Evolutionary conservation across 2,888 invertebrate genomes (phyloP).

Genomic region (Lochmaea capreae): DNA sequence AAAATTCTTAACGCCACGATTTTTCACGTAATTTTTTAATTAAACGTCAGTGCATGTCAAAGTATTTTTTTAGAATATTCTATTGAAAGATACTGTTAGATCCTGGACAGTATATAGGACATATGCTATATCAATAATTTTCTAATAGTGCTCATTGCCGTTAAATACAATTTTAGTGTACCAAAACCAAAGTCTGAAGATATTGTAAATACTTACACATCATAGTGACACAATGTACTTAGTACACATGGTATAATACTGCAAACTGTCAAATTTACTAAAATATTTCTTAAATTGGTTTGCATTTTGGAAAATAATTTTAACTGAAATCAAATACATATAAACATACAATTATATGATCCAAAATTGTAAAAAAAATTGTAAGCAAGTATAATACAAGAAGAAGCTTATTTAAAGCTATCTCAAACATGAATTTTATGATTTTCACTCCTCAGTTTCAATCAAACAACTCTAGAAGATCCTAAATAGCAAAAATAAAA

Average conservation of each 20-base stretch:
- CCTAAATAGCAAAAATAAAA: background rate
- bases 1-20: no score
- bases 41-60: no score
- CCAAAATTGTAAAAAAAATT: background rate
- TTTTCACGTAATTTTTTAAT: no score
- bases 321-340: slow-evolving; percentile 26
- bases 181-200: background rate
- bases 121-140: no score
- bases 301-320: slow-evolving; percentile 27
- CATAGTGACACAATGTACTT: slow-evolving; percentile 37
- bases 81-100: no score
- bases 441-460: background rate
- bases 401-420: background rate
- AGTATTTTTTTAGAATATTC: no score
- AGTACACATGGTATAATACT: slow-evolving; percentile 35
- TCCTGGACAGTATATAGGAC: no score
- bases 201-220: slow-evolving; percentile 43
- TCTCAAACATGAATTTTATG: background rate
- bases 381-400: background rate
- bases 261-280: slow-evolving; percentile 33
- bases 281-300: slow-evolving; percentile 21
- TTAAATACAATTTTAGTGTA: no score
- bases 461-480: background rate
- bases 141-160: no score
- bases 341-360: background rate